These are phyloP conservation scores for Cervus canadensis DNA, from an alignment of 2,113 vertebrate species.

Conservation along the genomic window DNA sequence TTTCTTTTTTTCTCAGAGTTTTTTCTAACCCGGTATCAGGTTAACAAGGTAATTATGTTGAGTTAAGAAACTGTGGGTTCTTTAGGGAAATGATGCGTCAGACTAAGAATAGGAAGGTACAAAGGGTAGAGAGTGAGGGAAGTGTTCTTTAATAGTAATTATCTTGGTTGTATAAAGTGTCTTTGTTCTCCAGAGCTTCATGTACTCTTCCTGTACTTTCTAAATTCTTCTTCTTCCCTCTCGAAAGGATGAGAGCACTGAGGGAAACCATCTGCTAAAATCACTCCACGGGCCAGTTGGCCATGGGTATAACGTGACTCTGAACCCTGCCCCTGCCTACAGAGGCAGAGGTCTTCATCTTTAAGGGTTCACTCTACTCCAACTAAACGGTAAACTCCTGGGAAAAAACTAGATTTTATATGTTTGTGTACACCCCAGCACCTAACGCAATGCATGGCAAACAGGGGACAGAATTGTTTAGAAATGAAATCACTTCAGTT, in stretches of 20 bases:
- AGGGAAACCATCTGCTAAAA: background rate
- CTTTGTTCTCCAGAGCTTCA: slow-evolving; percentile 63
- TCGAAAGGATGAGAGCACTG: background rate
- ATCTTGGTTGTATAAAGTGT: slow-evolving; percentile 64
- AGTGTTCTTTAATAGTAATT: slow-evolving; percentile 53
- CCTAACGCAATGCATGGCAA: background rate
- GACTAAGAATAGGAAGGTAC: slow-evolving; percentile 63
- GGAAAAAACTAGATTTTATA: background rate
- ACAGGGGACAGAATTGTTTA: background rate
- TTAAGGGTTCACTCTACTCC: background rate
- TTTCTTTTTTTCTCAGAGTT: slow-evolving; percentile 4
- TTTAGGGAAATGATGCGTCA: slow-evolving; percentile 62
- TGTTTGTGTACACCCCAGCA: background rate
- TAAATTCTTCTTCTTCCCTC: slow-evolving; percentile 20
- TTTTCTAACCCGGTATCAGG: slow-evolving; percentile 46
- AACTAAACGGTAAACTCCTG: background rate
- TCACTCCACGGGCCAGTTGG: background rate
- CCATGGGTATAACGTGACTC: background rate
- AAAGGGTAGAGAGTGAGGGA: slow-evolving; percentile 11
- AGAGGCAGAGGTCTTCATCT: background rate
- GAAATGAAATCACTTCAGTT: background rate
- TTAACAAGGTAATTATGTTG: slow-evolving; percentile 69
- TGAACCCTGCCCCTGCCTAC: background rate
- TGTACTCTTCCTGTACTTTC: slow-evolving; percentile 48
- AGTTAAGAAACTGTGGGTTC: slow-evolving; percentile 65